Percentiles rank a stretch among this genome's conserved stretches.
phyloP scores from a whole-genome alignment of 2,797 vertebrate species.

The Naso thynnoides region DNA sequence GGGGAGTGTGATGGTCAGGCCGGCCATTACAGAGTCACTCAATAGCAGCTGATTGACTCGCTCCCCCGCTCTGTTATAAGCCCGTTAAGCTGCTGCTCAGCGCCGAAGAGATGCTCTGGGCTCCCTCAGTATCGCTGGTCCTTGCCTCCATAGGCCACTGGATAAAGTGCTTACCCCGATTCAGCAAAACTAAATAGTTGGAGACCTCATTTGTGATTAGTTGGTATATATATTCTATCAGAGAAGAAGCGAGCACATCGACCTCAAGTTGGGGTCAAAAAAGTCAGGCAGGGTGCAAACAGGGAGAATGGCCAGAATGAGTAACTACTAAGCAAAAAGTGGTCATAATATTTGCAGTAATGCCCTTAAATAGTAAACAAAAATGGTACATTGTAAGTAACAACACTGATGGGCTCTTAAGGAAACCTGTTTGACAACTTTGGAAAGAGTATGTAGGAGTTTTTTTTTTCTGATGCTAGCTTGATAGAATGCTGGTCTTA shows the following conservation, averaged over 20 bases:
- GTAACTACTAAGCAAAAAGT: background rate
- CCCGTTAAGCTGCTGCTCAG: constrained; percentile 73
- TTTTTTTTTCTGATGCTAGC: background rate
- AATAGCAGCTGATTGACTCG: constrained; percentile 79
- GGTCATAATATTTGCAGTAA: background rate
- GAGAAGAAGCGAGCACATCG: background rate
- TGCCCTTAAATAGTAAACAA: background rate
- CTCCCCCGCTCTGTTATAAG: constrained; percentile 69
- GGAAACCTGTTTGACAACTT: background rate
- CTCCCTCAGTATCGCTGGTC: constrained; percentile 39
- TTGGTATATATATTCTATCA: constrained; percentile 56
- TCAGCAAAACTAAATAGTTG: constrained; percentile 60
- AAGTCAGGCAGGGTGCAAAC: constrained; percentile 2
- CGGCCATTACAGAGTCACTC: constrained; percentile 80
- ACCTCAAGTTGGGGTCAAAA: background rate
- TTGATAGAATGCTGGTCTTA: background rate
- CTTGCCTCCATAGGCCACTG: constrained; percentile 61
- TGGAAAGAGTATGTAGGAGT: background rate
- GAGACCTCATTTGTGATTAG: constrained; percentile 47
- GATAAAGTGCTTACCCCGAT: constrained; percentile 68
- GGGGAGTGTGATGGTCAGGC: constrained; percentile 77
- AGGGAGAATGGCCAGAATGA: background rate
- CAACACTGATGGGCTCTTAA: background rate
- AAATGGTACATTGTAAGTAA: background rate
- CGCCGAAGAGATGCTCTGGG: constrained; percentile 55